Evolutionary conservation across 2,797 vertebrate species (phyloP).

Genomic region (Cyclura pinguis): DNA sequence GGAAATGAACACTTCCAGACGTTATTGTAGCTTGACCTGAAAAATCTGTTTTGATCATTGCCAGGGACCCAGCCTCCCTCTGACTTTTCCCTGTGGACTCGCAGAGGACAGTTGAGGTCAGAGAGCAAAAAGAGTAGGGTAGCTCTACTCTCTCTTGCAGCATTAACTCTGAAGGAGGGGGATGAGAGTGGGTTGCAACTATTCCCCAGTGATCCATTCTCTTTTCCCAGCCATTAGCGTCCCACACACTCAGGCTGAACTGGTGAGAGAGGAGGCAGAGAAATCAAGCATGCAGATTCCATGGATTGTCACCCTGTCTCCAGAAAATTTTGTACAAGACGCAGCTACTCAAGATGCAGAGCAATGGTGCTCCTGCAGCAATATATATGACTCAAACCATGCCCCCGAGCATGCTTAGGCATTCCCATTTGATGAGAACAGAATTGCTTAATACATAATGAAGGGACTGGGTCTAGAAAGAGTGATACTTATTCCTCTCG

Average conservation of each 20-base stretch:
- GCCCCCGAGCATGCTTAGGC: not conserved
- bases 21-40: not conserved
- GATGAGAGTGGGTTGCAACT: not conserved
- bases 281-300: not conserved
- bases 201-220: not conserved
- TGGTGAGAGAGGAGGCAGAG: not conserved
- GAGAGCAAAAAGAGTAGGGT: not conserved
- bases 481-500: not conserved
- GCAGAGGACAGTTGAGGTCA: constrained; percentile 8
- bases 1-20: not conserved
- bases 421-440: not conserved
- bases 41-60: not conserved
- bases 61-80: not conserved
- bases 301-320: not conserved
- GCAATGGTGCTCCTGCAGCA: not conserved
- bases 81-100: not conserved
- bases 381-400: not conserved
- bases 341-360: not conserved
- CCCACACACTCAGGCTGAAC: not conserved
- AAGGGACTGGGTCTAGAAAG: not conserved
- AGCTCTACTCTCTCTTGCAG: fast-evolving
- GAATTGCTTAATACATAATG: not conserved
- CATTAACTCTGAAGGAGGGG: not conserved
- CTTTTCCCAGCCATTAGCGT: constrained; percentile 11
- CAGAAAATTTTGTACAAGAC: not conserved